Percentiles rank a stretch among this genome's conserved stretches.
These are phyloP conservation scores for Desoria tigrina DNA, from an alignment of 2,888 invertebrate species.

Conservation along the genomic window DNA sequence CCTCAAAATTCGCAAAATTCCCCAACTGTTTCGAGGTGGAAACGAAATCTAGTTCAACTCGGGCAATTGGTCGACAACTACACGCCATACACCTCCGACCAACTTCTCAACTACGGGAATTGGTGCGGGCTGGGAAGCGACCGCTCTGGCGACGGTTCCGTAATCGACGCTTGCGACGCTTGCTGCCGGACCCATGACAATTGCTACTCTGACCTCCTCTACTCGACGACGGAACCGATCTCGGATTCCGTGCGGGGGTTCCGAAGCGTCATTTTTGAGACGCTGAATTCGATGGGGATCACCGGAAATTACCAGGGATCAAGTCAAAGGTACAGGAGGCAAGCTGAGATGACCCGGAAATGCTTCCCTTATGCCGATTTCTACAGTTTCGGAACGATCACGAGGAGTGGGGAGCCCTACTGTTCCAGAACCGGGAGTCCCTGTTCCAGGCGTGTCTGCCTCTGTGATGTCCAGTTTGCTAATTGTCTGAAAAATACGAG, in stretches of 20 bases:
- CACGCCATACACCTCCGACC: conserved; percentile 26
- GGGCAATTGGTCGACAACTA: conserved; percentile 13
- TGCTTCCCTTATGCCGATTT: background rate
- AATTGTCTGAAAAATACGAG: background rate
- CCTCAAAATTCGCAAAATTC: no score
- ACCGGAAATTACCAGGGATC: background rate
- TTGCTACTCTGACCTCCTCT: conserved; percentile 23
- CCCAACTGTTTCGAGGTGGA: background rate
- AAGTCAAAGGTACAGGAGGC: background rate
- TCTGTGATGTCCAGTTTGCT: background rate
- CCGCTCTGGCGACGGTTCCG: conserved; percentile 28
- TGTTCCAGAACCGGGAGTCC: background rate
- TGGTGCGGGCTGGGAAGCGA: conserved; percentile 40
- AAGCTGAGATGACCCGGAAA: background rate
- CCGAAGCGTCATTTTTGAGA: no score
- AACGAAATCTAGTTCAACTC: conserved; percentile 32
- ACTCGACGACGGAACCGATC: background rate
- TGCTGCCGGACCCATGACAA: conserved; percentile 40
- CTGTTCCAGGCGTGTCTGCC: background rate
- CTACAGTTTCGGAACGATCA: background rate
- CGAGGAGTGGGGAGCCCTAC: background rate
- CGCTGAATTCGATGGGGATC: no score
- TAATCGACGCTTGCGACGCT: conserved; percentile 34
- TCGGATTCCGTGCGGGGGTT: no score
- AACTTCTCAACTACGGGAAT: conserved; percentile 32